Percentiles rank a stretch among this genome's conserved stretches.
Evolutionary conservation across 2,888 invertebrate genomes (phyloP).

Genomic region (Drosophila pseudotalamancana): DNA sequence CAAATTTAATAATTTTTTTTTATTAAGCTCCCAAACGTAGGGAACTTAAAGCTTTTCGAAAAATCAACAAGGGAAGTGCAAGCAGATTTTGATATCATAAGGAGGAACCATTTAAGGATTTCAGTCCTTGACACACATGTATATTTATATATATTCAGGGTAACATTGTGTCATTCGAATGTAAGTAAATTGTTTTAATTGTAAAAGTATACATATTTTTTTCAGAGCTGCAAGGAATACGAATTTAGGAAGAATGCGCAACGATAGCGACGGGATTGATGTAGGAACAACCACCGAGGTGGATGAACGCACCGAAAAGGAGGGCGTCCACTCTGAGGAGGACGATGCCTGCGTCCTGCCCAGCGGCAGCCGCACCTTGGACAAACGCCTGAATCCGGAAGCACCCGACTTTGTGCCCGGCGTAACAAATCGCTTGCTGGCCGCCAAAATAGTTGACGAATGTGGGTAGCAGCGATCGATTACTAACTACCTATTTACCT

Average conservation of each 20-base stretch:
- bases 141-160: conserved; percentile 1
- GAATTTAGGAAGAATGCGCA: conserved; percentile 23
- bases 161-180: neutral
- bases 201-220: too few relatives aligned
- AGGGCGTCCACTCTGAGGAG: neutral
- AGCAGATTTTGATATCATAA: neutral
- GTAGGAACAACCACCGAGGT: conserved; percentile 14
- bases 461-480: conserved; percentile 25
- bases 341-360: conserved; percentile 5
- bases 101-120: neutral
- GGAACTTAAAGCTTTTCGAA: conserved; percentile 3
- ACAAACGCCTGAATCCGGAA: conserved; percentile 60
- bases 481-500: neutral
- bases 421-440: conserved; percentile 21
- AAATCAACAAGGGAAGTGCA: conserved; percentile 6
- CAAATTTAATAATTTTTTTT: conserved; percentile 1
- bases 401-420: conserved; percentile 65
- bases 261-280: conserved; percentile 13
- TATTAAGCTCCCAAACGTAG: conserved; percentile 3
- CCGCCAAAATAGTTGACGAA: conserved; percentile 40
- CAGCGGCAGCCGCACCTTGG: conserved; percentile 30
- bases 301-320: conserved; percentile 3
- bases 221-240: conserved; percentile 12
- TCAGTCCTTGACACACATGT: neutral
- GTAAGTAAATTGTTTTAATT: conserved; percentile 2